Base-by-base conservation (phyloP, 1,140 invertebrate species). In the Tetraneura akinire region DNA sequence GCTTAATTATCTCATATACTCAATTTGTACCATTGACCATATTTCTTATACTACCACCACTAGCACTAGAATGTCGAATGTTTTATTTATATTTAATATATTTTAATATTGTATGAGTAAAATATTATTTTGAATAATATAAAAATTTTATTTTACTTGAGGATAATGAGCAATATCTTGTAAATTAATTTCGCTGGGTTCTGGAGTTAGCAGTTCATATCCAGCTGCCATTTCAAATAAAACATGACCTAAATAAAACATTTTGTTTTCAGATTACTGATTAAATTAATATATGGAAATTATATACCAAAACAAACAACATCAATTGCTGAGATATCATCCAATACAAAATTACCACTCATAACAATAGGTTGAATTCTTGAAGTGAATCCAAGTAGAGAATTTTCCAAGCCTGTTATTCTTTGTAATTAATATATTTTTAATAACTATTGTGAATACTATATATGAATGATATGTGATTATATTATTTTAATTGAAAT, bases 221-320 rank as follows among this genome's bases (percentile, higher is more conserved):
- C 93, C 94, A 29, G 92, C 90, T 83, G 92, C 92, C 94, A 97
- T 96, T 88, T 96, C 94, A 86, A 94, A 96, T 45, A 96, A 87
- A 82, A 96, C 89, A 85, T 95, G 92, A 82, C 90, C 90, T 91
- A 83, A 45, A 55, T 81, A 80, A 23, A 81, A 81, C 82, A 16
- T 32, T 57, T 60, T 32, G 13, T 71, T 53, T 66, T 42, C 37
- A 62, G 23, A 64, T 51, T 80, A 14, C 21, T 47, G 13, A 21
- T 1, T 13, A 57, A 23, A 57, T 32, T 23, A 23, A 23, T 53
- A 18, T 8, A 76, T 42, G 13, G 4, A 9, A 76, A 23, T 76
- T 16, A 23, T 42, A 85, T 87, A 91, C 90, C 91, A 84, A 97
- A 94, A 81, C 91, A 93, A 78, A 96, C 87, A 1, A 91, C 90